A percentile compares a stretch with the other conserved stretches of the same genome.
These are phyloP conservation scores for Pangasius larnaudii DNA, from an alignment of 2,797 vertebrate genomes.

Conservation along the genomic window DNA sequence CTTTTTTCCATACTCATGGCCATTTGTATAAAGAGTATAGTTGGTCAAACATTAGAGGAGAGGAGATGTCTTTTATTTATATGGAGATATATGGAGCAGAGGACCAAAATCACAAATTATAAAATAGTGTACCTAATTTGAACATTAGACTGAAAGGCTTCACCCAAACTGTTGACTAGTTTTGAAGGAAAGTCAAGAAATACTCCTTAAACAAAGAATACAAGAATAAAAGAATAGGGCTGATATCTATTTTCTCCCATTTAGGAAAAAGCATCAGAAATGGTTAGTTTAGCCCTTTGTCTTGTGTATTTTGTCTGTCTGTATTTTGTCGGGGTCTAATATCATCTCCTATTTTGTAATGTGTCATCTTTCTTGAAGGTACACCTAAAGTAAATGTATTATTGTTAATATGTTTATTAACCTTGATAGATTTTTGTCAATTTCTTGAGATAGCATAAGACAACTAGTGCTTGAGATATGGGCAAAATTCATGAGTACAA, in stretches of 20 bases:
- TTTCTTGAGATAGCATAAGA: too few relatives aligned
- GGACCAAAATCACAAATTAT: not conserved
- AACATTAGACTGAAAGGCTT: not conserved
- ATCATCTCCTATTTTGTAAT: not conserved
- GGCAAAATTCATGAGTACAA: not conserved
- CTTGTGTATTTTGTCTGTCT: not conserved
- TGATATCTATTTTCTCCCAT: not conserved
- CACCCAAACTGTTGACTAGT: not conserved
- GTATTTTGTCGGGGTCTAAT: not conserved
- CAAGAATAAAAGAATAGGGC: not conserved
- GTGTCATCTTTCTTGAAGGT: not conserved
- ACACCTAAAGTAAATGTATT: not conserved
- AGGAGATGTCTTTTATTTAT: not conserved
- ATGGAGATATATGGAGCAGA: not conserved
- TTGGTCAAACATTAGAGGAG: not conserved
- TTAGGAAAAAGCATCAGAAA: not conserved
- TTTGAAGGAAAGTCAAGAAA: not conserved
- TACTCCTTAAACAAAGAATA: not conserved
- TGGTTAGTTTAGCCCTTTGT: not conserved
- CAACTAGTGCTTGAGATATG: not conserved
- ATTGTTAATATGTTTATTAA: not conserved
- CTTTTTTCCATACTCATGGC: constrained; percentile 6
- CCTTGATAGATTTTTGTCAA: not conserved
- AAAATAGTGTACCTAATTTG: not conserved
- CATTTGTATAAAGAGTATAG: not conserved